These are phyloP conservation scores for Apus apus DNA, from an alignment of 2,113 vertebrate species.

Conservation along the genomic window DNA sequence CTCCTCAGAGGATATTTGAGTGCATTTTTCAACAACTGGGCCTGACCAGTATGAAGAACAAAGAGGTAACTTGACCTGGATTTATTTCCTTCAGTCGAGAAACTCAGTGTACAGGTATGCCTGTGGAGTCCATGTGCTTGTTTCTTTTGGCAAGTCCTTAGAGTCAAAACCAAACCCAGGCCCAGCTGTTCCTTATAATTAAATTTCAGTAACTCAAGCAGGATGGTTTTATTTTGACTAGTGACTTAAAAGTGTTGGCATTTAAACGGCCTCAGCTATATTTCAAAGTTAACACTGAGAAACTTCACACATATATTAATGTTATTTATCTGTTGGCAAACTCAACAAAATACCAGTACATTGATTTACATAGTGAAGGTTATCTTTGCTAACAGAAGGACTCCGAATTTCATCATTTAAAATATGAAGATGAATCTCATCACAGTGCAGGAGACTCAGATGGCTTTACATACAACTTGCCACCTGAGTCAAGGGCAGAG, in stretches of 20 bases:
- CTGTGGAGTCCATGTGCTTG: not conserved
- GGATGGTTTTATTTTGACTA: slow-evolving; percentile 62
- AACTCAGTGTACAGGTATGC: not conserved
- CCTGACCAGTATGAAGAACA: not conserved
- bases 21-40: not conserved
- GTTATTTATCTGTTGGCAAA: slow-evolving; percentile 63
- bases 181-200: slow-evolving; percentile 65
- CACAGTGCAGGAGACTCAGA: not conserved
- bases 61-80: not conserved
- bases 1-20: not conserved
- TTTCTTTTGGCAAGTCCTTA: not conserved
- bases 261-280: slow-evolving; percentile 53
- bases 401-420: slow-evolving; percentile 48
- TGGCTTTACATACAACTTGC: not conserved
- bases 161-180: slow-evolving; percentile 45
- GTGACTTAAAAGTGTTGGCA: slow-evolving; percentile 61
- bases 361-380: slow-evolving; percentile 65
- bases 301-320: slow-evolving; percentile 53
- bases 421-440: slow-evolving; percentile 22
- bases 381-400: slow-evolving; percentile 54
- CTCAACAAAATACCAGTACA: slow-evolving; percentile 33
- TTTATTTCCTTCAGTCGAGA: not conserved
- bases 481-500: not conserved
- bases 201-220: slow-evolving; percentile 52
- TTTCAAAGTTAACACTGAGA: slow-evolving; percentile 59